Evolutionary conservation across 2,113 vertebrate species (phyloP), one percentile per base, ranked within the genome.

Genomic region (Nestor notabilis): DNA sequence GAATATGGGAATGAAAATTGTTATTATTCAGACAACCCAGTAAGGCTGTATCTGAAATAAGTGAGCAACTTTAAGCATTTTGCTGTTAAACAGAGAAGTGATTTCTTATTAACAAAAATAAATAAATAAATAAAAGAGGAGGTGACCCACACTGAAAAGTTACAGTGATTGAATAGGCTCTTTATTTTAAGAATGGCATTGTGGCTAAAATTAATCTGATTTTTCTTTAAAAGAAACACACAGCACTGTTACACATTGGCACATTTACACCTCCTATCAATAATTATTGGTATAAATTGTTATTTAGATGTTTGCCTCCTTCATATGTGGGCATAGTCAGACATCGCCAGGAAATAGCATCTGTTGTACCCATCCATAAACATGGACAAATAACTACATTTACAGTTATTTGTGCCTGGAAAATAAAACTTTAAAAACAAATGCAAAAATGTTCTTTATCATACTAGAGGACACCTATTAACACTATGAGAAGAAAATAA

Each of bases 231-330:
- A 86, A 90, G 39, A 58, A 83, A 16, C 50, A 72, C 1, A 8
- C 33, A 71, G 75, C 33, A 46, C 20, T 63, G 8, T 87, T 92
- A 49, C 33, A 19, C 41, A 53, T 43, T 88, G 83, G 44, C 39
- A 74, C 15, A 72, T 77, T 93, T 83, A 19, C 56, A 85, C 10
- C 65, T 82, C 44, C 83, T 82, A 85, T 76, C 43, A 77, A 85
- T 90, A 91, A 93, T 95, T 93, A 94, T 72, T 85, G 78, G 85
- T 94, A 85, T 15, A 91, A 94, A 91, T 90, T 75, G 44, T 82
- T 90, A 90, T 96, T 97, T 89, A 83, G 74, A 83, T 92, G 47
- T 87, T 87, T 91, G 3, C n/a, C 13, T 56, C 61, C 78, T 85
- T 93, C 70, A 20, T 83, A 50, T 60, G 66, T 72, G 49, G 84